Base-by-base conservation (phyloP, 2,113 vertebrate species). In the Holacanthus passer region DNA sequence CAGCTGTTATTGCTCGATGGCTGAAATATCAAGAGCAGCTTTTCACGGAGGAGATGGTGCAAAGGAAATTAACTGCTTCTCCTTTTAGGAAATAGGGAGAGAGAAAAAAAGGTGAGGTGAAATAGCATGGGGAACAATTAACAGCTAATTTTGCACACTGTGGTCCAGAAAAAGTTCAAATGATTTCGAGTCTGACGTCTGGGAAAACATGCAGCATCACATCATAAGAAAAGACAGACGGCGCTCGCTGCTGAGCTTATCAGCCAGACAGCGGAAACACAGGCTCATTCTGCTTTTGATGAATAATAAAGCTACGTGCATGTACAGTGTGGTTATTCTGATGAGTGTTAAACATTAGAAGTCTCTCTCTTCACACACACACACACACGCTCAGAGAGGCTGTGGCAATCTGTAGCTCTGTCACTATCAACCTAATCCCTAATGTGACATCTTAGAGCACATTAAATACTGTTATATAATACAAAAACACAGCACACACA, bases 391-490 rank as follows among this genome's bases (percentile, higher is more conserved):
- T 35, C 24, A 45, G 62, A 53, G 43, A 63, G 17, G 70, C 17
- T 16, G 31, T 11, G 29, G 27, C 64, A 69, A 73, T 86, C 86
- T 86, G 76, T 70, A 88, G 62, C 69, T 59, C 65, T 66, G 72
- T 77, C 82, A 78, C 65, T 71, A 82, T 87, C 77, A 87, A 59
- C 31, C 62, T 83, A 69, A 88, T 87, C 86, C 83, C 68, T 80
- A 41, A 82, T 70, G 73, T 2, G 7, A 79, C 88, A 86, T 91
- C 77, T 84, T 79, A 60, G 60, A 88, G 77, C 84, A 73, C 82
- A 81, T 86, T 87, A 68, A 87, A 86, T 48, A 65, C 48, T 74
- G 43, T 89, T 86, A 88, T 66, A 73, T 91, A 87, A 90, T 43
- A 50, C 29, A 64, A 31, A 88, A 83, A 71, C 83, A 80, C 48